Percentiles rank a stretch among this genome's conserved stretches.
These are phyloP conservation scores for Eupithecia vulgata DNA, from an alignment of 2,888 invertebrate species.

Conservation along the genomic window DNA sequence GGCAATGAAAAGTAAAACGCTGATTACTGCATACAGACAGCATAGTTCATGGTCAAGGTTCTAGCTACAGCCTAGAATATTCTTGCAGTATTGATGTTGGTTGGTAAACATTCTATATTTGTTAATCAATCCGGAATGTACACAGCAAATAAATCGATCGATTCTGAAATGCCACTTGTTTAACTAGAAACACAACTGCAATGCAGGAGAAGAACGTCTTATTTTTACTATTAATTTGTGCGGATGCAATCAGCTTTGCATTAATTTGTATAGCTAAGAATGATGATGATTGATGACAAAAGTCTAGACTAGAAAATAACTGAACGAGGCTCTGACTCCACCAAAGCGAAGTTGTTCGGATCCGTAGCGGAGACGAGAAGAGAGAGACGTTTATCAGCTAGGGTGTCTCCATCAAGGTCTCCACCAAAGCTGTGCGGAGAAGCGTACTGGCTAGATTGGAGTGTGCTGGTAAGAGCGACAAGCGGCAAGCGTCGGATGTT, in stretches of 20 bases:
- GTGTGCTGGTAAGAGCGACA: no score
- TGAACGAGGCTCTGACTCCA: neutral
- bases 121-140: neutral
- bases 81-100: neutral
- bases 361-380: no score
- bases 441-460: no score
- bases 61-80: neutral
- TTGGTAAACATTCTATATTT: neutral
- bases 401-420: no score
- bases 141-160: neutral
- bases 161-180: neutral
- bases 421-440: no score
- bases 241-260: neutral
- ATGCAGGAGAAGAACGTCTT: neutral
- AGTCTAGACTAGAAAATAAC: neutral
- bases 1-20: neutral
- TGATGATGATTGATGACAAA: neutral
- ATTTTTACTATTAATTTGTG: neutral
- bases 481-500: no score
- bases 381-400: no score
- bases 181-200: neutral
- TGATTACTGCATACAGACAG: neutral
- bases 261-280: neutral
- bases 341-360: no score
- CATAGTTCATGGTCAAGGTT: conserved; percentile 8